Evolutionary conservation across 1,140 invertebrate species (phyloP).

Genomic region (Drosophila pachea): DNA sequence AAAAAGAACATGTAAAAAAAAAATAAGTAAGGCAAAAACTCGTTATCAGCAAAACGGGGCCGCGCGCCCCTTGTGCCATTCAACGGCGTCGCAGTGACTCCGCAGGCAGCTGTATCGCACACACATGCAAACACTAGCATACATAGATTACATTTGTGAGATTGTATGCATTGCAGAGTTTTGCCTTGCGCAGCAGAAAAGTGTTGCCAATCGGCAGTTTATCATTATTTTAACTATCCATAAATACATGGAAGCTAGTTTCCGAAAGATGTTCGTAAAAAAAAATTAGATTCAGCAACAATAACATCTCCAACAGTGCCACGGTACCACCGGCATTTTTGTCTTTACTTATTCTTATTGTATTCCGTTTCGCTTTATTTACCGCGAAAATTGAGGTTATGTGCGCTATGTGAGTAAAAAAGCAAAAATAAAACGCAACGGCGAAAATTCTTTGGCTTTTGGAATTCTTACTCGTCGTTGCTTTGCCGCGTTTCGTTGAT

Average conservation of each 20-base stretch:
- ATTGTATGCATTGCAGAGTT: constrained; percentile 7
- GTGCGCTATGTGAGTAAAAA: constrained; percentile 8
- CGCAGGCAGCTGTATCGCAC: constrained; percentile 12
- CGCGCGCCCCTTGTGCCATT: neutral
- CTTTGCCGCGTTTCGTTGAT: constrained; percentile 34
- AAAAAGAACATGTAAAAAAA: constrained; percentile 4
- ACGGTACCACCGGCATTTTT: constrained; percentile 36
- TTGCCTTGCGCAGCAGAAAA: constrained; percentile 6
- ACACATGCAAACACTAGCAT: neutral
- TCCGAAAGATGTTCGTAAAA: constrained; percentile 1
- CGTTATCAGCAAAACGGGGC: constrained; percentile 23
- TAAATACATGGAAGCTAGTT: constrained; percentile 33
- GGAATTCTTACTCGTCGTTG: constrained; percentile 29
- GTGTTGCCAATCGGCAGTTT: constrained; percentile 30
- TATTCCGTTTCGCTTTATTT: constrained; percentile 46
- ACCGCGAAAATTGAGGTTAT: constrained; percentile 50
- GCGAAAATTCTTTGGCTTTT: constrained; percentile 45
- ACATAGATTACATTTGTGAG: neutral
- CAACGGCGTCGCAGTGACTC: constrained; percentile 17
- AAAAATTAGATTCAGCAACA: constrained; percentile 1
- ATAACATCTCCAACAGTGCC: constrained; percentile 13
- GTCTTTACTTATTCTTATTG: constrained; percentile 24
- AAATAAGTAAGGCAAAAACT: constrained; percentile 14
- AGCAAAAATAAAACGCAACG: constrained; percentile 28
- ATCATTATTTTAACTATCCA: constrained; percentile 30